Conservation (phyloP, 2,113 vertebrate species). For the Patagioenas fasciata region DNA sequence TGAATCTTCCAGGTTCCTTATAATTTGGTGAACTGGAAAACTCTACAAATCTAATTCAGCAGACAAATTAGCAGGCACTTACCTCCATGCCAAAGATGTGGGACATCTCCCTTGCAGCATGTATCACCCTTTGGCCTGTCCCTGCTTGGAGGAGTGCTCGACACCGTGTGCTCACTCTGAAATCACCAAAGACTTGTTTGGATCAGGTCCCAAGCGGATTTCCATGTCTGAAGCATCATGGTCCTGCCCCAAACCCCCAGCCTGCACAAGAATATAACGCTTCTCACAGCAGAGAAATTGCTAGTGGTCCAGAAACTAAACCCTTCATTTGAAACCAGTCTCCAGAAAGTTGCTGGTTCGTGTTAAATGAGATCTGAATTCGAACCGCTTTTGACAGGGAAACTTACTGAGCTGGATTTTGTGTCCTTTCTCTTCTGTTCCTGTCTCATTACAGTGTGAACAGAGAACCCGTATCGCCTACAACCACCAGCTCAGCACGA, state of each 20-base stretch:
- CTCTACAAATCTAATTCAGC: background rate
- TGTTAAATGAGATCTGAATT: background rate
- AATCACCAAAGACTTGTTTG: background rate
- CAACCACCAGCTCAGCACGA: background rate
- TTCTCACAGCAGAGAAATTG: background rate
- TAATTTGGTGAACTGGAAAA: background rate
- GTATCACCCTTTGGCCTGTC: accelerated
- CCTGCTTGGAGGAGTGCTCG: accelerated
- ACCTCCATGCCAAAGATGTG: background rate
- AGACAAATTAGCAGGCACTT: background rate
- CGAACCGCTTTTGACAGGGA: background rate
- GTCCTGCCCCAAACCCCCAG: background rate
- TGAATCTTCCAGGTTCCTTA: too few species aligned
- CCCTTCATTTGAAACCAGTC: background rate
- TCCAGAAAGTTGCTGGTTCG: background rate
- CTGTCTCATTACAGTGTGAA: background rate
- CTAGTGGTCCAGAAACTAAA: background rate
- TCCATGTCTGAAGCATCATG: background rate
- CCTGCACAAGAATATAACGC: background rate
- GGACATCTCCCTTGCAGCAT: background rate
- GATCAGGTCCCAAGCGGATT: background rate
- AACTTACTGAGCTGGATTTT: background rate
- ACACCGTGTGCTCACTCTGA: accelerated
- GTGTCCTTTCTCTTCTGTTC: accelerated
- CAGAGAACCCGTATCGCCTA: background rate